These are phyloP conservation scores for Plotosus lineatus DNA, from an alignment of 2,113 vertebrate species.

Conservation along the genomic window DNA sequence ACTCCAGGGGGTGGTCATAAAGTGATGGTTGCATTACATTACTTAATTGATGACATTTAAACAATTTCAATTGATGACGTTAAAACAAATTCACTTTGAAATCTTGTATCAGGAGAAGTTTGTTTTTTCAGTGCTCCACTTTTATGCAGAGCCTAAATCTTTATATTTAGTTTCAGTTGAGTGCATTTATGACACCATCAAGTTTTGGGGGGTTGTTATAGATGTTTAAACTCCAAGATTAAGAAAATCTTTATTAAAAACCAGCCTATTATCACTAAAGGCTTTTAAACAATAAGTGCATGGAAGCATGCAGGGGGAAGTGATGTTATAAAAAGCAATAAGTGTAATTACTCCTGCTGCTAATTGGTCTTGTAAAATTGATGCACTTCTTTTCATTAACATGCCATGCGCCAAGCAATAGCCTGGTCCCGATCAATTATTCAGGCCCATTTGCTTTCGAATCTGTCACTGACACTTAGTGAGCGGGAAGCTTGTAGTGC, in stretches of 20 bases:
- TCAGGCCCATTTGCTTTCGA: conserved; percentile 63
- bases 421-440: conserved; percentile 67
- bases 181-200: neutral
- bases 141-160: too few relatives aligned
- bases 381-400: conserved; percentile 59
- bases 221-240: neutral
- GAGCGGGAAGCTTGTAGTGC: conserved; percentile 57
- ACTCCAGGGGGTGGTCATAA: too few relatives aligned
- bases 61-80: too few relatives aligned
- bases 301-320: conserved; percentile 40
- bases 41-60: too few relatives aligned
- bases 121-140: too few relatives aligned
- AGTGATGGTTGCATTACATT: too few relatives aligned
- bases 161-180: neutral
- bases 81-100: too few relatives aligned
- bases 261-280: conserved; percentile 40
- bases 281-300: conserved; percentile 39
- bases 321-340: conserved; percentile 61
- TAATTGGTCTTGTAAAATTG: conserved; percentile 68
- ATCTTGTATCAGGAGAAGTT: too few relatives aligned
- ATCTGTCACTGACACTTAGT: conserved; percentile 61
- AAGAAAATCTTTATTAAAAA: conserved; percentile 13
- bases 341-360: conserved; percentile 72
- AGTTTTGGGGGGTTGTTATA: neutral
- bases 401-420: conserved; percentile 53